Conservation (phyloP, 2,797 vertebrate genomes). For the Channa striata region DNA sequence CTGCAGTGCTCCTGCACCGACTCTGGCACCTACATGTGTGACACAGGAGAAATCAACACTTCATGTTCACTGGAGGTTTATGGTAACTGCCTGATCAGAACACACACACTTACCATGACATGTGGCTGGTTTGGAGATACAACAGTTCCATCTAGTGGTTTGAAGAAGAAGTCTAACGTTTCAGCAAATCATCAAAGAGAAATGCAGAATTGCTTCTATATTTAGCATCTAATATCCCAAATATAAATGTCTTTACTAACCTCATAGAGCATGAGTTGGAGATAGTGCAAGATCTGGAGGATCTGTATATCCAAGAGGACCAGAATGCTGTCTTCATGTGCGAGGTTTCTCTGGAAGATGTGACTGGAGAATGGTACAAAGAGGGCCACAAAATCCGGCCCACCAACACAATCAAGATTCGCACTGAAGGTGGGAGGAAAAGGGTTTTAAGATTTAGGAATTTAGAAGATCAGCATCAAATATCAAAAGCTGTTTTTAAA, state of each 20-base stretch:
- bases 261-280: conserved; percentile 85
- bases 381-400: conserved; percentile 86
- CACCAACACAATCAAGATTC: conserved; percentile 87
- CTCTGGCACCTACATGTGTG: conserved; percentile 89
- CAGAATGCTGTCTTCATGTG: conserved; percentile 93
- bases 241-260: background rate
- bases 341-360: conserved; percentile 85
- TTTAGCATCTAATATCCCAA: background rate
- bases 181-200: background rate
- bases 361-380: conserved; percentile 89
- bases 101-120: background rate
- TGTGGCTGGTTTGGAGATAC: background rate
- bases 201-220: background rate
- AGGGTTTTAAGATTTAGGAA: background rate
- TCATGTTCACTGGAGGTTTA: conserved; percentile 83
- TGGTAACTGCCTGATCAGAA: conserved; percentile 70
- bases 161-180: background rate
- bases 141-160: conserved; percentile 43
- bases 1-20: conserved; percentile 80
- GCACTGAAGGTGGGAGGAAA: conserved; percentile 87
- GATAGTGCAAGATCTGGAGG: conserved; percentile 86
- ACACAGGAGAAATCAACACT: conserved; percentile 81
- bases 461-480: background rate
- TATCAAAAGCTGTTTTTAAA: no score
- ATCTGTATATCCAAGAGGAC: conserved; percentile 86